These are phyloP conservation scores for Oscheius sp. DNA, from an alignment of 2,888 invertebrate species.

Conservation along the genomic window DNA sequence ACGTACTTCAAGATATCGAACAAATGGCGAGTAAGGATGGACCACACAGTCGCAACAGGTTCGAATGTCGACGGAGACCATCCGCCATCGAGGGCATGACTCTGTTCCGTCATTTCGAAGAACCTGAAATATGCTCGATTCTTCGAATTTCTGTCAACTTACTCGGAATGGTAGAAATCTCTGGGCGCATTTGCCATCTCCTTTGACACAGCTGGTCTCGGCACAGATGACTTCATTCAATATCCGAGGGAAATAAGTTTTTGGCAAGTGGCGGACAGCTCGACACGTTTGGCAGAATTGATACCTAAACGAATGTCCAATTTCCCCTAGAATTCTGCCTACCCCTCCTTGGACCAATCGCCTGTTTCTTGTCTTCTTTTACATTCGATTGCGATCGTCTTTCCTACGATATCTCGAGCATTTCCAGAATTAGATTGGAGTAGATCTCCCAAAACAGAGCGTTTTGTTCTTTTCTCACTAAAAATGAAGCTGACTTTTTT, in stretches of 20 bases:
- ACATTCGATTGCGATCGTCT: slow-evolving; percentile 60
- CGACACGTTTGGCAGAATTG: slow-evolving; percentile 35
- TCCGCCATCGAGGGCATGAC: slow-evolving; percentile 56
- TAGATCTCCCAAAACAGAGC: slow-evolving; percentile 14
- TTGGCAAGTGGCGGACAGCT: slow-evolving; percentile 51
- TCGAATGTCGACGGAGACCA: slow-evolving; percentile 50
- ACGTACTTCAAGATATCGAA: slow-evolving; percentile 44
- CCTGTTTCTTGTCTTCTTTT: slow-evolving; percentile 41
- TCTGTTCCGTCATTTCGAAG: slow-evolving; percentile 55
- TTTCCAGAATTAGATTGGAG: slow-evolving; percentile 27
- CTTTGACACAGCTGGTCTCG: slow-evolving; percentile 51
- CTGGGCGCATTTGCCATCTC: slow-evolving; percentile 59
- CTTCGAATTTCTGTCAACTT: background rate
- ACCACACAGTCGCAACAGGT: slow-evolving; percentile 63
- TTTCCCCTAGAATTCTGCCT: background rate
- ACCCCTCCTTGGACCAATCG: slow-evolving; percentile 30
- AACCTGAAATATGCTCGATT: slow-evolving; percentile 45
- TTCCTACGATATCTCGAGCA: slow-evolving; percentile 38
- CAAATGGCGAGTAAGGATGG: slow-evolving; percentile 55
- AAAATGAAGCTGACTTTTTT: background rate
- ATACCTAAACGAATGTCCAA: slow-evolving; percentile 12
- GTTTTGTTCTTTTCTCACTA: background rate
- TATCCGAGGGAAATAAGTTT: slow-evolving; percentile 57
- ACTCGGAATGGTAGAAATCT: slow-evolving; percentile 61
- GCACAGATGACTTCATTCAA: slow-evolving; percentile 61